Evolutionary conservation across 2,113 vertebrate species (phyloP).

Genomic region (Todiramphus saurophagus): DNA sequence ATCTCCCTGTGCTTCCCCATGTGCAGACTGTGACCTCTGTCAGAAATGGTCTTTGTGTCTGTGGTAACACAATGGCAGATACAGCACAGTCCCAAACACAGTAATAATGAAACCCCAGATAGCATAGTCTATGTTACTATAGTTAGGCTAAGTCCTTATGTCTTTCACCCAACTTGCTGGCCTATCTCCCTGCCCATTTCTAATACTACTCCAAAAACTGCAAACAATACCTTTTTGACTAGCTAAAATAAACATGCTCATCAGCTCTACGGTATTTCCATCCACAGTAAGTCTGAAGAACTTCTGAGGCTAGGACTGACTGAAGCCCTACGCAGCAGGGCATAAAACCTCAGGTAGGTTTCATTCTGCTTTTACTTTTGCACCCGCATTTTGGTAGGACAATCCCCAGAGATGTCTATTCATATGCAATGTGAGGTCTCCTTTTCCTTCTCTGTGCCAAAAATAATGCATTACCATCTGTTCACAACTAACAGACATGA

Average conservation of each 20-base stretch:
- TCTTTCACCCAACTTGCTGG: not conserved
- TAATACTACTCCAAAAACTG: not conserved
- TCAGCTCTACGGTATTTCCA: not conserved
- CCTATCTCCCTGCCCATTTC: not conserved
- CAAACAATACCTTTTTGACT: not conserved
- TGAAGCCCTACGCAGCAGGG: not conserved
- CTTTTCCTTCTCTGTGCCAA: slow-evolving; percentile 22
- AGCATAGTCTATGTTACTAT: not conserved
- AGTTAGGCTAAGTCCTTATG: not conserved
- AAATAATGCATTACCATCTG: slow-evolving; percentile 56
- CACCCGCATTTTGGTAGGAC: not conserved
- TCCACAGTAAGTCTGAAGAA: not conserved
- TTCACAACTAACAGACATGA: slow-evolving; percentile 48
- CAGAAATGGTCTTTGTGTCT: not conserved
- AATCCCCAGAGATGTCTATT: slow-evolving; percentile 39
- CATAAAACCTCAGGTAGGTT: not conserved
- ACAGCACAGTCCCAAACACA: not conserved
- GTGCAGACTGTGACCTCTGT: fast-evolving
- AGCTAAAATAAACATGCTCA: not conserved
- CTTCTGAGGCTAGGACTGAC: not conserved
- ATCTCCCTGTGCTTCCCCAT: not conserved
- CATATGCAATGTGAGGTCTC: slow-evolving; percentile 47
- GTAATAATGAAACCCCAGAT: not conserved
- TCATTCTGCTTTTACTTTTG: not conserved
- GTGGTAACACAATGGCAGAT: not conserved